Conservation (phyloP, 2,888 invertebrate species). For the Thera obeliscata region DNA sequence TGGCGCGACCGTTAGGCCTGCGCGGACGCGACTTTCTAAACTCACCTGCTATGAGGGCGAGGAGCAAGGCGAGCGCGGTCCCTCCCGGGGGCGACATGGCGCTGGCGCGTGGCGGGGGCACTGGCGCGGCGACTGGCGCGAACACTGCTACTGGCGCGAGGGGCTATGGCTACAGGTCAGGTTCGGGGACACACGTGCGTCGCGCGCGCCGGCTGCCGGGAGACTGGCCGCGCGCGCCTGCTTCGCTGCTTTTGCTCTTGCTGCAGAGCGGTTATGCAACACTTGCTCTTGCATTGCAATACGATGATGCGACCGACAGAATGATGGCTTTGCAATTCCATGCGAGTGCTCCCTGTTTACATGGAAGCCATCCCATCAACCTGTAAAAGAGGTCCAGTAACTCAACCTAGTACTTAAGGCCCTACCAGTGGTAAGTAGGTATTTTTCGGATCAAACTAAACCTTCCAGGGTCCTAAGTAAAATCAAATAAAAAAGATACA, state of each 20-base stretch:
- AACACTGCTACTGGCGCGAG: slow-evolving; percentile 21
- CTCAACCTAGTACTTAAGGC: too few species aligned
- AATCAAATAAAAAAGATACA: too few species aligned
- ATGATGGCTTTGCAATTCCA: too few species aligned
- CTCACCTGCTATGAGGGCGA: slow-evolving; percentile 29
- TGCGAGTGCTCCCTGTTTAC: too few species aligned
- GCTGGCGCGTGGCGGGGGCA: slow-evolving; percentile 5
- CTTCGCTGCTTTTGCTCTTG: slow-evolving; percentile 20
- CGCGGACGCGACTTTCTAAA: slow-evolving; percentile 34
- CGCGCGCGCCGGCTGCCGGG: slow-evolving; percentile 44
- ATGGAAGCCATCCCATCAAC: too few species aligned
- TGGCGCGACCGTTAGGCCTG: slow-evolving; percentile 40
- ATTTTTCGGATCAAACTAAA: too few species aligned
- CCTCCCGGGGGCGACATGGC: slow-evolving; percentile 30
- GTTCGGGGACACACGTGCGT: slow-evolving; percentile 17
- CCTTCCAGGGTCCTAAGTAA: too few species aligned
- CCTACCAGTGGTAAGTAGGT: too few species aligned
- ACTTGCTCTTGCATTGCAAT: slow-evolving; percentile 24
- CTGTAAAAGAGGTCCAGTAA: too few species aligned
- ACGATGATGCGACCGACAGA: slow-evolving; percentile 5
- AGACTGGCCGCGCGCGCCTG: slow-evolving; percentile 33
- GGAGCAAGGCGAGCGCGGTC: slow-evolving; percentile 30
- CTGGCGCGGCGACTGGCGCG: slow-evolving; percentile 24
- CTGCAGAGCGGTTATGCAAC: slow-evolving; percentile 23
- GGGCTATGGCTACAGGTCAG: slow-evolving; percentile 23